Percentiles rank a stretch among this genome's conserved stretches.
Evolutionary conservation across 2,113 vertebrate genomes (phyloP).

Genomic region (Neoarius graeffei): DNA sequence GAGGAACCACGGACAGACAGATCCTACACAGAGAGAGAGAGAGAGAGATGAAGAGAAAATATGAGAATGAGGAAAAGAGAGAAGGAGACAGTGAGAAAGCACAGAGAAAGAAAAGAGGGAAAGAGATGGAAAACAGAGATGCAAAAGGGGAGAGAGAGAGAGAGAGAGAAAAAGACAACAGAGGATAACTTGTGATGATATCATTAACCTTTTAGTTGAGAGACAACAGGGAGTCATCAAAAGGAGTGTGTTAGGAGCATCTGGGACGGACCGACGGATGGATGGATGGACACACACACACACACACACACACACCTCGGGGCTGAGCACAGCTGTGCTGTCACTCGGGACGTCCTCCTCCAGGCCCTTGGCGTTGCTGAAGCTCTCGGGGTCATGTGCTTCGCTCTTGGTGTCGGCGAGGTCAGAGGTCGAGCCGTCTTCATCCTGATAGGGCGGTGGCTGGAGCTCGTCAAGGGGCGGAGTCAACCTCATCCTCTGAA

Average conservation of each 20-base stretch:
- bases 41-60: background rate
- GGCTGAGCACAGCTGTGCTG: constrained; percentile 93
- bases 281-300: background rate
- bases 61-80: background rate
- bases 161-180: background rate
- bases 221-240: background rate
- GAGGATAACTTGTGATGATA: background rate
- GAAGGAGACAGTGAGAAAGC: background rate
- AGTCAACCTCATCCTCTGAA: constrained; percentile 95
- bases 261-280: background rate
- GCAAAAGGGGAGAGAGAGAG: background rate
- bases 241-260: background rate
- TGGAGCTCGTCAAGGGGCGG: constrained; percentile 94
- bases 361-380: constrained; percentile 86
- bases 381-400: constrained; percentile 84
- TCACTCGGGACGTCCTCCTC: constrained; percentile 96
- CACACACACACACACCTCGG: constrained; percentile 79
- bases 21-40: constrained; percentile 70
- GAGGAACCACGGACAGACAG: constrained; percentile 90
- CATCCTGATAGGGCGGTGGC: constrained; percentile 94
- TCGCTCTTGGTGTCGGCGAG: constrained; percentile 89
- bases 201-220: background rate
- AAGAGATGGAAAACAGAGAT: background rate
- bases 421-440: constrained; percentile 91
- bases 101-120: background rate